Percentiles rank a stretch among this genome's conserved stretches.
Evolutionary conservation across 2,113 vertebrate genomes (phyloP).

Genomic region (Hystrix brachyura): DNA sequence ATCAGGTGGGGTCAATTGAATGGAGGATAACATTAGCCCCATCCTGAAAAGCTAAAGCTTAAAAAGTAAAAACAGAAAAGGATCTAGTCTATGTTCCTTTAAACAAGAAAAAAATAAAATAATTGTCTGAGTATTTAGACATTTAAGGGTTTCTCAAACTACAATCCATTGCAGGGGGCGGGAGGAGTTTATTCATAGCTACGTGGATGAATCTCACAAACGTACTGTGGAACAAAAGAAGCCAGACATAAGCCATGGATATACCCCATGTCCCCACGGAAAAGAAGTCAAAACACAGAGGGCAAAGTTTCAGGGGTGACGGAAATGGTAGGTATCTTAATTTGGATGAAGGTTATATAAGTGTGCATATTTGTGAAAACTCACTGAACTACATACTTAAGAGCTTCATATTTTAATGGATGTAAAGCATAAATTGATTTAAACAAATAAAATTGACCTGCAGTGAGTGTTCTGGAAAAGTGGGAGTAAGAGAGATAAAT

Average conservation of each 20-base stretch:
- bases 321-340: background rate
- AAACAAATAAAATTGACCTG: conserved; percentile 6
- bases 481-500: background rate
- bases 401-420: conserved; percentile 4
- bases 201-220: background rate
- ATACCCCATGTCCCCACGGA: background rate
- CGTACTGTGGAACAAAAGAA: background rate
- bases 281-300: background rate
- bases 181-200: background rate
- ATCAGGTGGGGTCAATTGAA: background rate
- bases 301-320: background rate
- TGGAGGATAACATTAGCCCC: background rate
- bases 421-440: background rate
- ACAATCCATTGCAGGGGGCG: background rate
- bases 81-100: background rate
- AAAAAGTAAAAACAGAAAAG: background rate
- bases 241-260: background rate
- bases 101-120: background rate
- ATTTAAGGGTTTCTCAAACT: conserved; percentile 9
- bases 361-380: background rate
- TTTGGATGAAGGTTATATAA: background rate
- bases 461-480: background rate
- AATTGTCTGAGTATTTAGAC: background rate
- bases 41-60: background rate
- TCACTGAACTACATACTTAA: background rate